phyloP scores from a whole-genome alignment of 2,888 invertebrate species.

The Phlogophora meticulosa region DNA sequence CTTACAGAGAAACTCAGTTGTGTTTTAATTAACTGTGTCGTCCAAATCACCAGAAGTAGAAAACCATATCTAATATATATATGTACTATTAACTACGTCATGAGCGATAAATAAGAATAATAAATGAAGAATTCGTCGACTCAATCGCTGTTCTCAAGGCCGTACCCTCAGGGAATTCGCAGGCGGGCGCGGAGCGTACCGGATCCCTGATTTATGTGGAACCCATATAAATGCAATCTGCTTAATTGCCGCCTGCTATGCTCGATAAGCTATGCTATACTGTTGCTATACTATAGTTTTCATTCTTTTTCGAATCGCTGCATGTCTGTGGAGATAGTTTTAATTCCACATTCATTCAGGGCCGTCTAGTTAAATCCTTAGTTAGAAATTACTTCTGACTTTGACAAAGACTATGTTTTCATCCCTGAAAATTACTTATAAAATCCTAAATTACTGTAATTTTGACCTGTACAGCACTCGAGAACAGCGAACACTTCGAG shows the following conservation, averaged over 20 bases:
- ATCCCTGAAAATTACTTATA: too few relatives aligned
- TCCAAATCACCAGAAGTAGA: too few relatives aligned
- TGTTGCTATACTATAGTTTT: slow-evolving; percentile 63
- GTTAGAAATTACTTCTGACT: neutral
- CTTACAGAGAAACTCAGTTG: too few relatives aligned
- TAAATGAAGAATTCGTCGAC: neutral
- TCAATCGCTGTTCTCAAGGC: slow-evolving; percentile 68
- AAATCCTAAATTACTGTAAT: too few relatives aligned
- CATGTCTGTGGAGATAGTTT: slow-evolving; percentile 16
- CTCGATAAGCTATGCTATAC: slow-evolving; percentile 76
- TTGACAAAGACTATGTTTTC: neutral
- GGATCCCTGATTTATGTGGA: slow-evolving; percentile 89
- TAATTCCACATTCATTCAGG: slow-evolving; percentile 17
- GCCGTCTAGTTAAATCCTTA: neutral
- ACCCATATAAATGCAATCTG: slow-evolving; percentile 90
- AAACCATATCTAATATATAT: too few relatives aligned
- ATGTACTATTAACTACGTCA: too few relatives aligned
- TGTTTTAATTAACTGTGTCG: too few relatives aligned
- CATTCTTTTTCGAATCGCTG: slow-evolving; percentile 61
- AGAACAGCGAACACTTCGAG: too few relatives aligned
- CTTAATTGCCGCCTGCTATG: slow-evolving; percentile 85
- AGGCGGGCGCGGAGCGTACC: slow-evolving; percentile 77
- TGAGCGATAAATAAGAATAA: neutral
- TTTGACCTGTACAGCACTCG: too few relatives aligned
- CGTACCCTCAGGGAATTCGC: slow-evolving; percentile 76